Percentiles rank a stretch among this genome's conserved stretches.
Evolutionary conservation across 1,140 invertebrate genomes (phyloP).

Genomic region (Steinernema feltiae): DNA sequence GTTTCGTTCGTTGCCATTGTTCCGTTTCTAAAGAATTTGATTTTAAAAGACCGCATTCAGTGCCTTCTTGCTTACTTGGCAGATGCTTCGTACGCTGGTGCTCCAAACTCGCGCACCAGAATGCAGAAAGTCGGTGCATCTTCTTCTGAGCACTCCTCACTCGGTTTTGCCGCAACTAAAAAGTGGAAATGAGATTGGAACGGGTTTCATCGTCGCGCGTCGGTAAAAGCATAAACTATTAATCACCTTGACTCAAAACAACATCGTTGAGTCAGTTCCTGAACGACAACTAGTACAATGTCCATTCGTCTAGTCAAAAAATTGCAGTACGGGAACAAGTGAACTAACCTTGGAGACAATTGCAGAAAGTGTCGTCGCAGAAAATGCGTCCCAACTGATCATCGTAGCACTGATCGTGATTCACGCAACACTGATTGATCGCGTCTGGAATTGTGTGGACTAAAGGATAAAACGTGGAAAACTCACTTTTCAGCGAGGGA

Average conservation of each 20-base stretch:
- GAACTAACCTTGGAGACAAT: slow-evolving; percentile 12
- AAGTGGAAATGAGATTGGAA: too few relatives aligned
- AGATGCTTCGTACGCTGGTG: slow-evolving; percentile 14
- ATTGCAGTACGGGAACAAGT: too few relatives aligned
- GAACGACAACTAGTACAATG: too few relatives aligned
- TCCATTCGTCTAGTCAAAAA: background rate
- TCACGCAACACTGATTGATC: slow-evolving; percentile 19
- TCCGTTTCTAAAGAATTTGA: slow-evolving; percentile 7
- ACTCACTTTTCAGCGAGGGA: slow-evolving; percentile 20
- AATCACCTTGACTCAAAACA: too few relatives aligned
- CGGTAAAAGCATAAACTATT: too few relatives aligned
- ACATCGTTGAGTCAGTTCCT: too few relatives aligned
- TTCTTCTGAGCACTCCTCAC: slow-evolving; percentile 13
- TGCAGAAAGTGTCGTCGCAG: slow-evolving; percentile 24
- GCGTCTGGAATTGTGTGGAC: background rate
- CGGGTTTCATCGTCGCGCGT: too few relatives aligned
- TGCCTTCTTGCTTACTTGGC: background rate
- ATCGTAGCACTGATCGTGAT: slow-evolving; percentile 22
- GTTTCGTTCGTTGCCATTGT: background rate
- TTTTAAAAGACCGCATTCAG: background rate
- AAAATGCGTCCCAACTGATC: slow-evolving; percentile 14
- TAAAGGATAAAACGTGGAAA: background rate
- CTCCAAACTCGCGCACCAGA: slow-evolving; percentile 19
- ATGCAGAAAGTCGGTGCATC: slow-evolving; percentile 17
- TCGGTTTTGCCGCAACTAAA: slow-evolving; percentile 18